phyloP scores from a whole-genome alignment of 2,797 vertebrate species.

The Hemitrygon akajei region DNA sequence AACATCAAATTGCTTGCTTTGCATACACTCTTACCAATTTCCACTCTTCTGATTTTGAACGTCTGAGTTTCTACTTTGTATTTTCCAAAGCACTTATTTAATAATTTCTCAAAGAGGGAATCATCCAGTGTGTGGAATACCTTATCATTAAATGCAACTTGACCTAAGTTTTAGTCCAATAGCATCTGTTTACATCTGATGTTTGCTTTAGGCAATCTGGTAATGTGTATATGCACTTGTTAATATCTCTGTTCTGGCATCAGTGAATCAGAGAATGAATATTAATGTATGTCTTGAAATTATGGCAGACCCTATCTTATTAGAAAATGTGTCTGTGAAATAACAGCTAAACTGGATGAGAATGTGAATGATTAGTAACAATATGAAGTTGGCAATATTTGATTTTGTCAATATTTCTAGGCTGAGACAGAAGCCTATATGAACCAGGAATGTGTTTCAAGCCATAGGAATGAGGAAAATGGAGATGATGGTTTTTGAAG shows the following conservation, averaged over 20 bases:
- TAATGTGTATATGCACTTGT: not conserved
- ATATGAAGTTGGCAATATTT: not conserved
- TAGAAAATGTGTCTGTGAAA: not conserved
- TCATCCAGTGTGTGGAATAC: not conserved
- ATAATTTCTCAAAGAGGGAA: not conserved
- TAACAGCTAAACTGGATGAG: not conserved
- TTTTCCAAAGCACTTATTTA: not conserved
- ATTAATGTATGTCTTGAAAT: not conserved
- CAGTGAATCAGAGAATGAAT: not conserved
- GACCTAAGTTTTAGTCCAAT: no score
- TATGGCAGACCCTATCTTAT: not conserved
- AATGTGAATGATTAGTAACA: not conserved
- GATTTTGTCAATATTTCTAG: not conserved
- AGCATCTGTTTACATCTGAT: not conserved
- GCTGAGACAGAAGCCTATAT: not conserved
- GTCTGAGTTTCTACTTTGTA: not conserved
- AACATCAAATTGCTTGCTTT: not conserved
- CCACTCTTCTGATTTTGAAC: not conserved
- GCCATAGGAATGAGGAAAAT: not conserved
- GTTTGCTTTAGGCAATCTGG: not conserved
- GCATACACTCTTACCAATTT: not conserved
- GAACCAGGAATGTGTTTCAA: not conserved
- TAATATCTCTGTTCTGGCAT: not conserved
- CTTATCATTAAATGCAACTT: not conserved
- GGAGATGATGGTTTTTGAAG: no score